Evolutionary conservation across 35 echinoderm and acorn worm genomes (phyloP).

Genomic region (Apostichopus parvimensis): DNA sequence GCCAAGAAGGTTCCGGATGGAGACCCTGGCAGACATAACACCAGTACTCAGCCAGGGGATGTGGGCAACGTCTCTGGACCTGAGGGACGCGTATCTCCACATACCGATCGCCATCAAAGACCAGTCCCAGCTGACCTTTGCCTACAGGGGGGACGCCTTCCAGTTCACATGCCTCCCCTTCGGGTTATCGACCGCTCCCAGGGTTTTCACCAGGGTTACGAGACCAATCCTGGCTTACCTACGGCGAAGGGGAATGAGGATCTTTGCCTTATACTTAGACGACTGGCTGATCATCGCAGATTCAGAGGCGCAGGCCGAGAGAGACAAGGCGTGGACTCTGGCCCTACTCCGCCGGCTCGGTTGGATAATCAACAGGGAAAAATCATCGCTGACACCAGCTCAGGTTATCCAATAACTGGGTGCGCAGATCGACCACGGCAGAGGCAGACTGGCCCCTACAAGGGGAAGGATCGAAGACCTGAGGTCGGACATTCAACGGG

Average conservation of each 20-base stretch:
- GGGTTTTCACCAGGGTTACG: background rate
- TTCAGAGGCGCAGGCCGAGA: background rate
- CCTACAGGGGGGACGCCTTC: background rate
- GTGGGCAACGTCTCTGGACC: too few relatives aligned
- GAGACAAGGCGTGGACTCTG: background rate
- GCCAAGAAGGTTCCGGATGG: background rate
- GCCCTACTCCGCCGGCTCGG: background rate
- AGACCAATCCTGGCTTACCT: background rate
- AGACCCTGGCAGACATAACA: background rate
- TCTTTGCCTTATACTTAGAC: slow-evolving; percentile 10
- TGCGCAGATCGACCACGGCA: background rate
- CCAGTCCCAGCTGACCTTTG: background rate
- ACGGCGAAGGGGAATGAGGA: background rate
- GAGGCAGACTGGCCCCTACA: background rate
- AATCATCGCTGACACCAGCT: background rate
- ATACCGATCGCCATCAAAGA: background rate
- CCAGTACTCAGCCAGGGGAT: background rate
- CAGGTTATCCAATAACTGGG: background rate
- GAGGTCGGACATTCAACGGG: background rate
- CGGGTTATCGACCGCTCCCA: background rate
- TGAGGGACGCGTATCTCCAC: too few relatives aligned
- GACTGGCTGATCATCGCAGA: background rate
- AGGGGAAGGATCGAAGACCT: background rate
- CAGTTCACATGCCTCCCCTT: background rate
- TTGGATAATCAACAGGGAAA: background rate